Base-by-base conservation (phyloP, 1,140 invertebrate genomes). In the Drosophila ogumai region DNA sequence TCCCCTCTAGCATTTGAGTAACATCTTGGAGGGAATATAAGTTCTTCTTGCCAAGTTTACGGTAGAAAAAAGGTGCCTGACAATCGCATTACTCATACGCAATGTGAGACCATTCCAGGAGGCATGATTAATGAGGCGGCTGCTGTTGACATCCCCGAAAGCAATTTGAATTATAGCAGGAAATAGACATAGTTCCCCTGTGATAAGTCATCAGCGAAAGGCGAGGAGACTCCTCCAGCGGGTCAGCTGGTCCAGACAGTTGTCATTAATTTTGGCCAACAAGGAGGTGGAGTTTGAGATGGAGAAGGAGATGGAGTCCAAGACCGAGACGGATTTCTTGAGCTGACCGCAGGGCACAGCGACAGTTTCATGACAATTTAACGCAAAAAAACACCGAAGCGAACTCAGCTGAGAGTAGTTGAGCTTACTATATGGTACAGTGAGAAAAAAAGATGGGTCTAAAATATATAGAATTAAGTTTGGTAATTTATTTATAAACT, bases 281-380 rank as follows among this genome's bases (percentile, higher is more conserved):
- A 56, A 69, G 64, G 13, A 41, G 28, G 19, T 2, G 6, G 22
- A n/a, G n/a, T 5, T 1, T 25, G n/a, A 17, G 15, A 6, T 3
- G 25, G 47, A 17, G 9, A 10, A 15, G 1, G 9, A 17, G 9
- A 10, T 9, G 1, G 9, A 17, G 47, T 17, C 25, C 25, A 9
- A 17, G 28, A 17, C 40, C 57, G 63, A 56, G 59, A 60, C 32
- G 38, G 44, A 58, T 69, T 54, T 46, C 65, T 71, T 57, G 28
- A 36, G 71, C 74, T 77, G 68, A 86, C 78, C 82, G 69, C 79
- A 80, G 72, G 72, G 31, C 72, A n/a, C 32, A 66, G 75, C 66
- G 75, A 73, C 52, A 73, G 77, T 90, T 88, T 81, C 80, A 84
- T 90, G 80, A 88, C 84, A 84, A 88, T 87, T 87, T 88, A 88